Percentiles rank a stretch among this genome's conserved stretches.
Conservation (phyloP, 2,797 vertebrate genomes). For the Sebastes steindachneri region DNA sequence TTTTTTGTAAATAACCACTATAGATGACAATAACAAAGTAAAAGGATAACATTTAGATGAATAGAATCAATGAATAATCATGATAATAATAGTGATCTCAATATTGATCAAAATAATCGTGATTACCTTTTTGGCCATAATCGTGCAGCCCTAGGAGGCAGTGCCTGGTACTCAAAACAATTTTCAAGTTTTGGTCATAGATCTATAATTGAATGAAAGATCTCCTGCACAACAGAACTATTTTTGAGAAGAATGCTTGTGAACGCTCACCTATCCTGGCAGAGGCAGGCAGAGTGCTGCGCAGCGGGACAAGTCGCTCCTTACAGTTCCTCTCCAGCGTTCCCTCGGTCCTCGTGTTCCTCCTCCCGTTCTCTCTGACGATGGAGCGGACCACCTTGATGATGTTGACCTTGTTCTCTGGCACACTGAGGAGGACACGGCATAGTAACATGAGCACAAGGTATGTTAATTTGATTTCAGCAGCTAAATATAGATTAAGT, state of each 20-base stretch:
- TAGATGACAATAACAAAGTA: too few species aligned
- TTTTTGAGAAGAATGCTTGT: neutral
- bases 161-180: neutral
- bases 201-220: neutral
- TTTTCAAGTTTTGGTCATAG: neutral
- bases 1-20: too few species aligned
- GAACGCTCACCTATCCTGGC: conserved; percentile 89
- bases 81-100: too few species aligned
- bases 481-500: conserved; percentile 43
- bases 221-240: neutral
- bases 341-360: conserved; percentile 85
- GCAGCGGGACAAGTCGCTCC: conserved; percentile 87
- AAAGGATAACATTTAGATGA: too few species aligned
- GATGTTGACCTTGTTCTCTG: conserved; percentile 91
- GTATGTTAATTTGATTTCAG: conserved; percentile 16
- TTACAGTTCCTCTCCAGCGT: conserved; percentile 85
- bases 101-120: too few species aligned
- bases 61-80: too few species aligned
- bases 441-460: conserved; percentile 10
- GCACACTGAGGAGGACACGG: conserved; percentile 80
- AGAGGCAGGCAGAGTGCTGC: conserved; percentile 86
- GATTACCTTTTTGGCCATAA: too few species aligned
- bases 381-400: conserved; percentile 96
- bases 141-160: neutral
- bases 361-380: conserved; percentile 91